Evolutionary conservation across 2,113 vertebrate species (phyloP).

Genomic region (Glaucidium brasilianum): DNA sequence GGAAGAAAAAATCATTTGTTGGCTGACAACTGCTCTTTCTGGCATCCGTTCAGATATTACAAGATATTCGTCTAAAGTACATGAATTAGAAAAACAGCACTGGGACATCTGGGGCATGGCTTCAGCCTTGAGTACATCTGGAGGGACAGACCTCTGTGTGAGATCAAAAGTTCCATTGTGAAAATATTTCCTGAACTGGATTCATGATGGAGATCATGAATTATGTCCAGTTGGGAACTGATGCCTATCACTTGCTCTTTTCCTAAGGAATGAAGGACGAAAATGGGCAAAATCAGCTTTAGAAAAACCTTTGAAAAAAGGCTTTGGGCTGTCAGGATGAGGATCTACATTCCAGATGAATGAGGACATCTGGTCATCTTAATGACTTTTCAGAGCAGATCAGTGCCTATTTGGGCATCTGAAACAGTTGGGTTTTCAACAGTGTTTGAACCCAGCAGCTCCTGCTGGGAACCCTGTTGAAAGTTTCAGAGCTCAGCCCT

Average conservation of each 20-base stretch:
- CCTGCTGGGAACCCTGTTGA: not conserved
- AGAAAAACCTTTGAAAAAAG: not conserved
- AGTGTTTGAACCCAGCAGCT: not conserved
- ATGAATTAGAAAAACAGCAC: not conserved
- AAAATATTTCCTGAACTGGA: not conserved
- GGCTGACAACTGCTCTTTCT: not conserved
- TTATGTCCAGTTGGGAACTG: not conserved
- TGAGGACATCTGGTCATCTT: not conserved
- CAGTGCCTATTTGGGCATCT: not conserved
- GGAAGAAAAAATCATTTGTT: not conserved
- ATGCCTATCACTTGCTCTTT: not conserved
- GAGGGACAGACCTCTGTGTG: not conserved
- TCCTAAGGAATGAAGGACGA: not conserved
- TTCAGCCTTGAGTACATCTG: not conserved
- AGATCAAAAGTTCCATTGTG: not conserved
- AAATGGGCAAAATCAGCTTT: not conserved
- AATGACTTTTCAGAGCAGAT: not conserved
- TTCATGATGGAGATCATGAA: not conserved
- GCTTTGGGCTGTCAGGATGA: not conserved
- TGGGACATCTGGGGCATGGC: not conserved
- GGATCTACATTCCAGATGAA: not conserved
- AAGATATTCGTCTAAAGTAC: not conserved
- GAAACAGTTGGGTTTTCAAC: not conserved
- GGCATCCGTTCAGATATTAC: not conserved
- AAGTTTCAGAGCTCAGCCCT: not conserved